Percentiles rank a stretch among this genome's conserved stretches.
Conservation (phyloP, 2,113 vertebrate species). For the Tyrannus savana region DNA sequence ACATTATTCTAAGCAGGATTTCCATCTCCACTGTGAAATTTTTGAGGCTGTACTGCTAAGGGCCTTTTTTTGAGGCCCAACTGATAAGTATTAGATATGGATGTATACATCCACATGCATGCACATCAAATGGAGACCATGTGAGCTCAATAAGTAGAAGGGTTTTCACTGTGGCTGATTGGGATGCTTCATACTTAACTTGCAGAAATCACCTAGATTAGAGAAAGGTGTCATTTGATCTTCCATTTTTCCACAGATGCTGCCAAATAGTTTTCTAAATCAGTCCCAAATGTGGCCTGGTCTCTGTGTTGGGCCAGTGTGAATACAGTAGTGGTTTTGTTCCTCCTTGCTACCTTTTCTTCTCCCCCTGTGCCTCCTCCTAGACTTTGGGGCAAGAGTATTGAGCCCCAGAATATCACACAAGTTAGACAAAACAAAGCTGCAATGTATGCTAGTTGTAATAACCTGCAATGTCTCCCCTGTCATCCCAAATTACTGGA, state of each 20-base stretch:
- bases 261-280: conserved; percentile 66
- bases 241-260: conserved; percentile 43
- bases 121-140: background rate
- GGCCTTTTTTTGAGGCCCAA: background rate
- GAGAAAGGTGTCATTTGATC: conserved; percentile 37
- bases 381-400: background rate
- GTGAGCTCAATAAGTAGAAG: background rate
- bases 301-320: background rate
- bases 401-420: conserved; percentile 20
- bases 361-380: background rate
- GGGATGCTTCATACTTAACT: background rate
- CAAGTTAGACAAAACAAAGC: conserved; percentile 45
- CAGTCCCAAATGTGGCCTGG: conserved; percentile 57
- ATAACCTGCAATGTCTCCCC: conserved; percentile 37
- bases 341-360: conserved; percentile 21
- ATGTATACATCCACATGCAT: background rate
- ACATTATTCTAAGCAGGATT: background rate
- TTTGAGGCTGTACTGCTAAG: background rate
- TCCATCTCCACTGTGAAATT: background rate
- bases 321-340: conserved; percentile 55
- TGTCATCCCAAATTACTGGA: conserved; percentile 56
- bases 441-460: background rate
- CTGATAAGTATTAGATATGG: background rate
- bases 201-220: conserved; percentile 36
- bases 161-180: background rate